Evolutionary conservation across 2,888 invertebrate genomes (phyloP), one percentile per base, ranked within the genome.

Genomic region (Opisthograptis luteolata): DNA sequence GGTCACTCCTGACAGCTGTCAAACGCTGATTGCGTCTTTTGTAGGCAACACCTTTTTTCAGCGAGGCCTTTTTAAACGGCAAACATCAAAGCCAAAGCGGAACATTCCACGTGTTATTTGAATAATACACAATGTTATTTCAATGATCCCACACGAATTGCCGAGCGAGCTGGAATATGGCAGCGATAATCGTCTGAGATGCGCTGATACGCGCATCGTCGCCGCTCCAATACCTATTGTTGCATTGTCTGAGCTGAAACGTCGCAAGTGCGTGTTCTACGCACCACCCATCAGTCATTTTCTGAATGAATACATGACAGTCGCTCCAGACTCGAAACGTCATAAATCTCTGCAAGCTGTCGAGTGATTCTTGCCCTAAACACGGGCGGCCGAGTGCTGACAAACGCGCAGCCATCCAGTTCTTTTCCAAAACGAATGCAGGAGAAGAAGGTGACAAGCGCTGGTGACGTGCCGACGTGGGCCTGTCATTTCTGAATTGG

Each of bases 1-100:
- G 72, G 74, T 80, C 79, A 83, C 79, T 82, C 81, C 79, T 88
- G 89, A 87, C 88, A 88, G 86, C 86, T 88, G 88, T 88, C 89
- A 88, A 82, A 81, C 72, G 74, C 71, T 72, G 78, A 79, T 76
- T 73, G 77, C 75, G 77, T 79, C 81, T 80, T 82, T 80, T 79
- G 78, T 77, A 71, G 73, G 76, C 75, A 70, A 80, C 76, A 80
- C 77, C 76, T 63, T 65, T 62, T 55, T 32, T 8, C 9, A 27
- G 58, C n/a, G n/a, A 39, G 44, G 36, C 31, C 41, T 50, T 49
- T 58, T 57, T 39, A 39, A 57, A 36, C 36, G 60, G 52, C 54
- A 52, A 41, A 56, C 55, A 52, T 52, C 60, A 58, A 65, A 58
- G 60, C 48, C 60, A 54, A 63, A 56, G 60, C 54, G 64, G 68